Base-by-base conservation (phyloP, 2,888 invertebrate species). In the Drosophila dives region DNA sequence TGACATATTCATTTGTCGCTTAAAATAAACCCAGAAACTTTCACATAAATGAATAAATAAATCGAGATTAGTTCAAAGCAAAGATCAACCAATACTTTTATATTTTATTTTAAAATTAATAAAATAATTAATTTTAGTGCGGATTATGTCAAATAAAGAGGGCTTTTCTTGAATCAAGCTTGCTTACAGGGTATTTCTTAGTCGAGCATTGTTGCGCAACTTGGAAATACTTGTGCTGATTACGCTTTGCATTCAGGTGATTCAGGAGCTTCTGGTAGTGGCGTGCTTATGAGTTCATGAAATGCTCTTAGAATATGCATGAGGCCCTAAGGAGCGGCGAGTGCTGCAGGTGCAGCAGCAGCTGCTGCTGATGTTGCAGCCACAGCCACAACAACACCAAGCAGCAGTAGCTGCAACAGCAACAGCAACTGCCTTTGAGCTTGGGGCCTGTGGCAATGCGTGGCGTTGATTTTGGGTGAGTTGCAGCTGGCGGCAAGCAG, bases 261-360 rank as follows among this genome's bases (percentile, higher is more conserved):
- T 26, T n/a, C n/a, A n/a, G 48, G 38, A 48, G 67, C 32, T 61
- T 36, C 63, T 77, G 75, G 71, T 79, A 81, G 83, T 73, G 75
- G 72, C 74, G 54, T 83, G 88, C 86, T 89, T 88, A 88, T 90
- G 87, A 85, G 87, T 80, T 84, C 86, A 76, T 84, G 80, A 89
- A 86, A 81, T 85, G 85, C 83, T 77, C 75, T 75, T 89, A 80
- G 83, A 87, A 90, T 90, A 90, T 90, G 90, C 86, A 90, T 90
- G 88, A 88, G 78, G 65, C 84, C 71, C 80, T 75, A 79, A 87
- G 83, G 83, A 76, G 80, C 72, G 74, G 63, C 74, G 75, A 85
- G 84, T 86, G 86, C 76, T 74, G 73, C 77, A 63, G 26, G 45
- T 38, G 58, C 49, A 17, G 38, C 54, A 34, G 62, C 66, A 45